A percentile compares a stretch with the other conserved stretches of the same genome.
Conservation (phyloP, 2,797 vertebrate species). For the Chrosomus eos region DNA sequence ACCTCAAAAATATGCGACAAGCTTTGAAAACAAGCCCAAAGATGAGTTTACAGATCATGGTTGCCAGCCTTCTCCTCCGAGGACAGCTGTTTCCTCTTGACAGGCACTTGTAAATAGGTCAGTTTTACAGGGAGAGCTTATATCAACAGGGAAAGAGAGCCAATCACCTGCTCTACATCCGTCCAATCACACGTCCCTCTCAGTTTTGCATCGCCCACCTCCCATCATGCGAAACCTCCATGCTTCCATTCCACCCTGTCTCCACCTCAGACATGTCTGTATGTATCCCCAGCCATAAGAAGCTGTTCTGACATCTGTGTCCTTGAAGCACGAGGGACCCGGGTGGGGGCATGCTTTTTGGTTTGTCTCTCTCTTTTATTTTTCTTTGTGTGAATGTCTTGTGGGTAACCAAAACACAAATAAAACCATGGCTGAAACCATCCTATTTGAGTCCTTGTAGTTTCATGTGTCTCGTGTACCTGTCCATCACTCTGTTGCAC, state of each 20-base stretch:
- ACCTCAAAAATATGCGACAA: background rate
- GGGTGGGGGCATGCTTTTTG: conserved; percentile 58
- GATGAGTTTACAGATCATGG: background rate
- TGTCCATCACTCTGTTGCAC: conserved; percentile 79
- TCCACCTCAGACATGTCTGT: conserved; percentile 52
- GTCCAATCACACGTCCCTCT: conserved; percentile 5
- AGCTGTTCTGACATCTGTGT: conserved; percentile 54
- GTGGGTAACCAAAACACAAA: conserved; percentile 63
- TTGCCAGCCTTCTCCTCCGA: conserved; percentile 11
- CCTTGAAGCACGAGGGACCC: conserved; percentile 51
- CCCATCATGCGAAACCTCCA: conserved; percentile 28
- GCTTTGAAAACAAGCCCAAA: conserved; percentile 16
- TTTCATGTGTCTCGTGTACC: conserved; percentile 84
- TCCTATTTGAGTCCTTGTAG: conserved; percentile 82
- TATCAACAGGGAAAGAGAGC: background rate
- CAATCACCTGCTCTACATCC: conserved; percentile 15
- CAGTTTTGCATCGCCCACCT: conserved; percentile 41
- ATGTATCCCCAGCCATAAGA: conserved; percentile 50
- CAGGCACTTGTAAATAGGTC: conserved; percentile 8
- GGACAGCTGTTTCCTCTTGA: conserved; percentile 12
- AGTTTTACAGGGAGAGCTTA: conserved; percentile 36
- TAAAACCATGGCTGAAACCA: conserved; percentile 83
- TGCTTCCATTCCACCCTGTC: conserved; percentile 51
- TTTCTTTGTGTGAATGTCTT: conserved; percentile 74
- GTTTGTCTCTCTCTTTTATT: conserved; percentile 67